These are phyloP conservation scores for Heliangelus exortis DNA, from an alignment of 2,797 vertebrate genomes.

Conservation along the genomic window DNA sequence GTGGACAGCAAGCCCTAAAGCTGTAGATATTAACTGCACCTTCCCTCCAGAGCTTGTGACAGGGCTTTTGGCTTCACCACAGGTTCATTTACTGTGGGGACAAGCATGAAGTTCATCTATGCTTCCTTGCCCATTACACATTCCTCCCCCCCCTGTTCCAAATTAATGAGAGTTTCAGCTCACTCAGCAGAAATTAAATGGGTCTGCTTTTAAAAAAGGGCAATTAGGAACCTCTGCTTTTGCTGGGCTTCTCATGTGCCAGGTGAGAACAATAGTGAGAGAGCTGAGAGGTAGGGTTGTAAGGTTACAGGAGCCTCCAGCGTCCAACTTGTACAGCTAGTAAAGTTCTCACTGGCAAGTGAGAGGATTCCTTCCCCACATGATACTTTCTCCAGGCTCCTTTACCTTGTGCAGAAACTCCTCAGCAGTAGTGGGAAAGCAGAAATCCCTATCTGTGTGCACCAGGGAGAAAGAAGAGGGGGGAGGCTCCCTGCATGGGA, in stretches of 20 bases:
- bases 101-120: background rate
- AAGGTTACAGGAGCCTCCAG: background rate
- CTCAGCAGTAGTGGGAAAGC: fast-evolving
- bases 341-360: background rate
- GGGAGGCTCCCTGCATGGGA: background rate
- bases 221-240: background rate
- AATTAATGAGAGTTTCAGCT: slow-evolving; percentile 28
- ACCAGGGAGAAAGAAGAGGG: background rate
- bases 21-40: background rate
- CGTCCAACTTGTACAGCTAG: background rate
- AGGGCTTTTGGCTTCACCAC: background rate
- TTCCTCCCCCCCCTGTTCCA: background rate
- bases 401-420: background rate
- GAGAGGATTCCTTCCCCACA: background rate
- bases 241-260: background rate
- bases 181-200: slow-evolving; percentile 30
- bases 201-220: background rate
- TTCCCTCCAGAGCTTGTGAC: background rate
- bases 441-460: background rate
- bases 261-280: background rate
- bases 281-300: background rate
- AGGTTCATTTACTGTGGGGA: background rate
- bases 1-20: background rate
- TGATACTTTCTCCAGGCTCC: background rate
- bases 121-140: background rate